These are phyloP conservation scores for Himalopsyche phryganea DNA, from an alignment of 1,140 invertebrate genomes.

Conservation along the genomic window DNA sequence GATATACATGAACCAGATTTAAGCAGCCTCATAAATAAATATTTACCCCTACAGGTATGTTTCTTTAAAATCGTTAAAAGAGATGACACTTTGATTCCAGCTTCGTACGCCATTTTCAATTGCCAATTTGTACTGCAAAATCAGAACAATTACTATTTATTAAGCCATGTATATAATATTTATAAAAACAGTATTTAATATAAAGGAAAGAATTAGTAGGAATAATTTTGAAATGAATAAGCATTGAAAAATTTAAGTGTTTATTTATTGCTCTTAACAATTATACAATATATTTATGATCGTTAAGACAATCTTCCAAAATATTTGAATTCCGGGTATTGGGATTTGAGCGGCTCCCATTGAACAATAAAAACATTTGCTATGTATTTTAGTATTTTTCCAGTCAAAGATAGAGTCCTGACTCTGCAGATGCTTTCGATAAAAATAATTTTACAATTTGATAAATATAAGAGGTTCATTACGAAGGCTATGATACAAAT, in stretches of 20 bases:
- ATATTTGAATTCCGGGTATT: slow-evolving; percentile 60
- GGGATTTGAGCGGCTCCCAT: slow-evolving; percentile 70
- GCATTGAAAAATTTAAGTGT: no score
- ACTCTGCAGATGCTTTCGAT: slow-evolving; percentile 94
- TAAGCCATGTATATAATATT: no score
- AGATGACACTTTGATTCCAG: slow-evolving; percentile 62
- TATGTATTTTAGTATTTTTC: slow-evolving; percentile 79
- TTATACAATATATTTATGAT: no score
- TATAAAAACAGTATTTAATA: no score
- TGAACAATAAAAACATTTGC: slow-evolving; percentile 87
- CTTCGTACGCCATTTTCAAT: slow-evolving; percentile 41
- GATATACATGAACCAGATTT: slow-evolving; percentile 59
- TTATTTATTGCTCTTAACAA: no score
- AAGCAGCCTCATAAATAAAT: slow-evolving; percentile 61
- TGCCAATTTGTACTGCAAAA: slow-evolving; percentile 17
- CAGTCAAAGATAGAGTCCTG: slow-evolving; percentile 81
- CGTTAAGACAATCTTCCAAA: slow-evolving; percentile 59
- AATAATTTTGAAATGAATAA: neutral
- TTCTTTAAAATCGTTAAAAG: slow-evolving; percentile 38
- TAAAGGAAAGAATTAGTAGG: no score
- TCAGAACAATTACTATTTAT: slow-evolving; percentile 20
- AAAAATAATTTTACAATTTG: slow-evolving; percentile 77
- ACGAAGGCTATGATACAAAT: slow-evolving; percentile 72
- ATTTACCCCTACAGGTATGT: slow-evolving; percentile 68
- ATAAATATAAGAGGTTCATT: slow-evolving; percentile 62